phyloP scores from a whole-genome alignment of 2,113 vertebrate genomes.

The Procapra przewalskii region DNA sequence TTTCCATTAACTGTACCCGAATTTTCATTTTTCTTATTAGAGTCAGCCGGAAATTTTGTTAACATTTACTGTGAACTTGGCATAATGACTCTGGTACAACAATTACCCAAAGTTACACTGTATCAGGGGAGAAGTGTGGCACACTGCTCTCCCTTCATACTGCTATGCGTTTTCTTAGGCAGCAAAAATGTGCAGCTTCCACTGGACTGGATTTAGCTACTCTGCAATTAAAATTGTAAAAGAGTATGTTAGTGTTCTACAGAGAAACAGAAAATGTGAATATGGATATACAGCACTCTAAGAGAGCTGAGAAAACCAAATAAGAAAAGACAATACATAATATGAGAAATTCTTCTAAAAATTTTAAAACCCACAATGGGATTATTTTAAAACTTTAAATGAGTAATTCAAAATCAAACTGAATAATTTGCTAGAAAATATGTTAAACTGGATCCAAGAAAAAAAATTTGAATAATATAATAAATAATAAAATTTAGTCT shows the following conservation, averaged over 20 bases:
- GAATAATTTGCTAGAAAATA: background rate
- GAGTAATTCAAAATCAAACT: background rate
- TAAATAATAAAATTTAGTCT: background rate
- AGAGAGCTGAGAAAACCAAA: background rate
- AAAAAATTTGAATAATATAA: background rate
- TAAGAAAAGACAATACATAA: background rate
- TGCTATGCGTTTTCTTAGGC: background rate
- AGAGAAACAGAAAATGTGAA: background rate
- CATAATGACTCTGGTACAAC: background rate
- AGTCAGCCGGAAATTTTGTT: background rate
- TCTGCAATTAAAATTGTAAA: background rate
- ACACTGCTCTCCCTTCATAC: background rate
- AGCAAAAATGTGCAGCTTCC: background rate
- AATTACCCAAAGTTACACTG: background rate
- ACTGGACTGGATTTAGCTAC: background rate
- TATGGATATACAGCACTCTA: background rate
- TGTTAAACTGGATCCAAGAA: background rate
- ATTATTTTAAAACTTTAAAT: background rate
- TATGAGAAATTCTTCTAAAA: background rate
- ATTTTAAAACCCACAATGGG: background rate
- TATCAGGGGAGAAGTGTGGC: background rate
- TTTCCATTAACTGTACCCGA: background rate
- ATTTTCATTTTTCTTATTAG: background rate
- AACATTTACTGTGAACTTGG: background rate
- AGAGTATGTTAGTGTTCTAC: background rate